Base-by-base conservation (phyloP, 2,113 vertebrate genomes). In the Chelonoidis abingdonii region DNA sequence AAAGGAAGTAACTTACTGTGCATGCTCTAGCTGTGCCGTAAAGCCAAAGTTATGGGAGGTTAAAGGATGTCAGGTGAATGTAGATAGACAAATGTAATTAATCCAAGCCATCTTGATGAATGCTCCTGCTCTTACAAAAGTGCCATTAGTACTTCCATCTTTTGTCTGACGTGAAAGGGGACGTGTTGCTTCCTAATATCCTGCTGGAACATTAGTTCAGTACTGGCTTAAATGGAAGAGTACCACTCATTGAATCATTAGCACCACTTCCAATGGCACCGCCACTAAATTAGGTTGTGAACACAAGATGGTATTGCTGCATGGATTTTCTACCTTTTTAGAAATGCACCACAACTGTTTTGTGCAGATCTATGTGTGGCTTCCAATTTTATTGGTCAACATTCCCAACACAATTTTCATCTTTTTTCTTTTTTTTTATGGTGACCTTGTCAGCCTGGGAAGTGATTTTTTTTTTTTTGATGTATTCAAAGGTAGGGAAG, bases 1-100 rank as follows among this genome's bases (percentile, higher is more conserved):
- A 59, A 78, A 83, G 59, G 76, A 83, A 50, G 38, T 0, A 56
- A 75, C 53, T 7, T 22, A 6, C 14, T 44, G 19, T 65, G 35
- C 0, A 80, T 35, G n/a, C 12, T 50, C 10, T 0, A 13, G 78
- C 24, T 80, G 1, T 14, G 29, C 0, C 11, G 0, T 9, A 2
- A n/a, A 76, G 65, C 57, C 56, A 5, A 24, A 82, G n/a, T 9
- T 2, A 0, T 2, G 14, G 49, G 87, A 12, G 0, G 0, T 19
- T 44, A 59, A 89, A 47, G 53, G 53, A n/a, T 3, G 1, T 31
- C 4, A 10, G 16, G 62, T 38, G 31, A 38, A 44, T 24, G 22
- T 44, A 76, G 41, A 27, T 44, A 76, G 41, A 41, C 41, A 41
- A 76, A 44, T 25, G 12, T 76, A 44, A 76, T 76, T 27, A 25